A percentile compares a stretch with the other conserved stretches of the same genome.
Conservation (phyloP, 1,140 invertebrate genomes). For the Zaprionus gabonicus region DNA sequence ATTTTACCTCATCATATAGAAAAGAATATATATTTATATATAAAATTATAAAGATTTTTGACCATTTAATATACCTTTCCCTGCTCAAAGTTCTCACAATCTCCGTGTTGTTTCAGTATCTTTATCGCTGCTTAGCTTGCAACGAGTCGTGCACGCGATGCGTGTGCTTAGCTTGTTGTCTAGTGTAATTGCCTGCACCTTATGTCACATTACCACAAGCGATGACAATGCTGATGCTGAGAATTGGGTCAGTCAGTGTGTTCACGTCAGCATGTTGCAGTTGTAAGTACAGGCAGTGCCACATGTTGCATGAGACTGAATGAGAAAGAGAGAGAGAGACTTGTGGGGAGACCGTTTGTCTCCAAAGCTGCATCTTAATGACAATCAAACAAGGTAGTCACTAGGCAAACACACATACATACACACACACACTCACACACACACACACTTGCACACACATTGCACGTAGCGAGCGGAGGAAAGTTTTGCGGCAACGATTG, state of each 20-base stretch:
- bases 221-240: constrained; percentile 70
- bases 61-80: too few species aligned
- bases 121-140: neutral
- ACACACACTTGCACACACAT: neutral
- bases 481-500: constrained; percentile 69
- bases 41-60: too few species aligned
- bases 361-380: constrained; percentile 71
- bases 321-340: constrained; percentile 13
- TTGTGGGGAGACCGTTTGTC: neutral
- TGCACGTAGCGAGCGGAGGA: constrained; percentile 21
- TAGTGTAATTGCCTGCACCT: constrained; percentile 73
- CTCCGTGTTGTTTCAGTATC: neutral
- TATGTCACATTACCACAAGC: constrained; percentile 78
- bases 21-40: too few species aligned
- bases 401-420: constrained; percentile 27
- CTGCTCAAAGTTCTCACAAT: neutral
- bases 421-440: constrained; percentile 18
- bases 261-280: constrained; percentile 68
- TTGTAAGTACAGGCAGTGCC: constrained; percentile 40
- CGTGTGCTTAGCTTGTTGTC: constrained; percentile 42
- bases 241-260: constrained; percentile 74
- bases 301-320: constrained; percentile 49
- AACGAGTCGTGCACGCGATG: neutral
- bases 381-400: constrained; percentile 49
- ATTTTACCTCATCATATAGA: too few species aligned